phyloP scores from a whole-genome alignment of 2,888 invertebrate species.

The Itoplectis maculator region DNA sequence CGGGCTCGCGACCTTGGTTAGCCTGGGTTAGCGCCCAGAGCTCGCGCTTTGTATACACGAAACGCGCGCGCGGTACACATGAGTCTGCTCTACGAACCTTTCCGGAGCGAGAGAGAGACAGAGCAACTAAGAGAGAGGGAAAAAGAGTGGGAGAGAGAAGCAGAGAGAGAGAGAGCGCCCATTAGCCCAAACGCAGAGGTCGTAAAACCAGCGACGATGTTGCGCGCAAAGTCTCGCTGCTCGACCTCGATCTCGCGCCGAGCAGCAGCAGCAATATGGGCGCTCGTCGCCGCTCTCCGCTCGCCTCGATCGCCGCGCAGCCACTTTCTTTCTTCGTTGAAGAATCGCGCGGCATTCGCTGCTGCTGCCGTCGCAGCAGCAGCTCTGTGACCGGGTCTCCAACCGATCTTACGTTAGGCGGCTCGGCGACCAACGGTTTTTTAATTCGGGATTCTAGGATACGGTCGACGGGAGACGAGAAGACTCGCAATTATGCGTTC shows the following conservation, averaged over 20 bases:
- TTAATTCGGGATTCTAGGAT: slow-evolving; percentile 12
- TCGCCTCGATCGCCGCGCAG: slow-evolving; percentile 61
- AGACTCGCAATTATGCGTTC: slow-evolving; percentile 13
- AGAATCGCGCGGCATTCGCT: slow-evolving; percentile 57
- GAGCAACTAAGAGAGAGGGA: too few relatives aligned
- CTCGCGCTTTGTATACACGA: too few relatives aligned
- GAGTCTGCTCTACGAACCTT: slow-evolving; percentile 28
- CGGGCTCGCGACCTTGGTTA: slow-evolving; percentile 71
- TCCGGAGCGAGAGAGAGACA: not conserved
- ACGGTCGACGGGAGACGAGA: slow-evolving; percentile 1
- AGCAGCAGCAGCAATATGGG: slow-evolving; percentile 15
- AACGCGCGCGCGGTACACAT: not conserved
- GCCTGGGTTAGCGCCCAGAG: not conserved
- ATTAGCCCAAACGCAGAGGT: slow-evolving; percentile 57
- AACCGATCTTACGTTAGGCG: too few relatives aligned
- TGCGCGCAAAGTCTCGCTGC: slow-evolving; percentile 68
- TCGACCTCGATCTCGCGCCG: slow-evolving; percentile 76
- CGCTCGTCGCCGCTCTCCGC: not conserved
- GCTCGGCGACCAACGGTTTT: slow-evolving; percentile 26
- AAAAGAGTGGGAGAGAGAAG: too few relatives aligned
- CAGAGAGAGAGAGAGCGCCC: slow-evolving; percentile 48
- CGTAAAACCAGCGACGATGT: slow-evolving; percentile 66
- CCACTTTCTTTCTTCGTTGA: slow-evolving; percentile 76
- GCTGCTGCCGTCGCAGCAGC: slow-evolving; percentile 52
- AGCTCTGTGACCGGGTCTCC: too few relatives aligned